Percentiles rank a stretch among this genome's conserved stretches.
phyloP scores from a whole-genome alignment of 2,888 invertebrate species.

The Caenorhabditis macrosperma region DNA sequence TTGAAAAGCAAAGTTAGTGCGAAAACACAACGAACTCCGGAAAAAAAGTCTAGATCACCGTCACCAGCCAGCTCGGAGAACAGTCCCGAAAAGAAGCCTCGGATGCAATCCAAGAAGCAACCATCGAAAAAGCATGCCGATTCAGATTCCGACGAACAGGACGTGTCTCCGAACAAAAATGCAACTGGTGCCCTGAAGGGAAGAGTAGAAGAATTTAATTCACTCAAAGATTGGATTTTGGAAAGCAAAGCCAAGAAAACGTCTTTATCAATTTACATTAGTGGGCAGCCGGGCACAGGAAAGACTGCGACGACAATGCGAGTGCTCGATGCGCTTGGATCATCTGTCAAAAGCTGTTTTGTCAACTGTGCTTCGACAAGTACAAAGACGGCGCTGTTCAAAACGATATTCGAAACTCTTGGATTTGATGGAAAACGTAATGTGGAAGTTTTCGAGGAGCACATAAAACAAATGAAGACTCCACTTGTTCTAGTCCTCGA shows the following conservation, averaged over 20 bases:
- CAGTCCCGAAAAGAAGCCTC: slow-evolving; percentile 31
- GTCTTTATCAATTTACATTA: slow-evolving; percentile 92
- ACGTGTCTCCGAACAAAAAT: too few species aligned
- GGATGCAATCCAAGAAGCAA: neutral
- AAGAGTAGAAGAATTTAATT: slow-evolving; percentile 87
- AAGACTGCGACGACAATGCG: slow-evolving; percentile 74
- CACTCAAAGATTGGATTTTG: slow-evolving; percentile 86
- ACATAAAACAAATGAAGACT: slow-evolving; percentile 6
- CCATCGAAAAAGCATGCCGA: too few species aligned
- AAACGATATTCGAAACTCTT: slow-evolving; percentile 49
- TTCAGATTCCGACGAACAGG: neutral
- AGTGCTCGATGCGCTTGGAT: slow-evolving; percentile 62
- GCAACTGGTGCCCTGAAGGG: slow-evolving; percentile 82
- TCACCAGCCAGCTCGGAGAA: neutral
- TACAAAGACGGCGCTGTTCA: slow-evolving; percentile 55
- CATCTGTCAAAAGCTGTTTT: slow-evolving; percentile 29
- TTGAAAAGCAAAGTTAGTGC: slow-evolving; percentile 1
- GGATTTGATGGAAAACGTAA: slow-evolving; percentile 33
- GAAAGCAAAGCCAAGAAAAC: slow-evolving; percentile 85
- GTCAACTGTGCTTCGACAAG: slow-evolving; percentile 70
- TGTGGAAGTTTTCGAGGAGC: slow-evolving; percentile 28
- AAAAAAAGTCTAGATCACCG: slow-evolving; percentile 9
- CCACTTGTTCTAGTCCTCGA: slow-evolving; percentile 65
- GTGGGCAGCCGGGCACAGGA: slow-evolving; percentile 95
- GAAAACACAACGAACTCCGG: slow-evolving; percentile 12